These are phyloP conservation scores for Ptychochromis oligacanthus DNA, from an alignment of 2,113 vertebrate genomes.

Conservation along the genomic window DNA sequence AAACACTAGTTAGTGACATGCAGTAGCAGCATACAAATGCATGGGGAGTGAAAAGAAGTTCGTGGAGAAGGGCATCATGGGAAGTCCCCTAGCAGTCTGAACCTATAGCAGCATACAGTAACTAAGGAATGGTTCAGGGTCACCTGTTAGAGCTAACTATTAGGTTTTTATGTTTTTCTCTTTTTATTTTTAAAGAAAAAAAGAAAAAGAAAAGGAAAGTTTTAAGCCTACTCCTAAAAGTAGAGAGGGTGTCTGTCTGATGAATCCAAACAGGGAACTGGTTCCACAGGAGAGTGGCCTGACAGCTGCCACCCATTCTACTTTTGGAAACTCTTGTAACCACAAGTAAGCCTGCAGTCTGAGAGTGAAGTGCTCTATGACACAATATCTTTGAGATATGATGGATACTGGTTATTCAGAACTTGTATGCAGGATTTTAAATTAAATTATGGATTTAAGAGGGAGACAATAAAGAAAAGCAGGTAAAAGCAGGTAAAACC, in stretches of 20 bases:
- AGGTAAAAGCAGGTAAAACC: background rate
- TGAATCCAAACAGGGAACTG: background rate
- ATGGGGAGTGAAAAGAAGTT: background rate
- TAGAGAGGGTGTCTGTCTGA: background rate
- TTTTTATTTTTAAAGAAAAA: too few relatives aligned
- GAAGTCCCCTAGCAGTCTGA: background rate
- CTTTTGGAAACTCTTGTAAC: background rate
- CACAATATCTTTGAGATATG: background rate
- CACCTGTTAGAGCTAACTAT: background rate
- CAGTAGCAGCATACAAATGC: background rate
- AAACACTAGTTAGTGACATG: background rate
- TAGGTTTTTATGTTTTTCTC: background rate
- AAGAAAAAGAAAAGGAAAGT: background rate
- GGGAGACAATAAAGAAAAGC: too few relatives aligned
- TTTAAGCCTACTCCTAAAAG: background rate
- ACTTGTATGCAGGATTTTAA: background rate
- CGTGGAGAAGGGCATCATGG: background rate
- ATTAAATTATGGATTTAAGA: background rate
- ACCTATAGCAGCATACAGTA: background rate
- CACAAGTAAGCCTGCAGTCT: background rate
- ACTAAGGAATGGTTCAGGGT: background rate
- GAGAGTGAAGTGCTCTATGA: background rate
- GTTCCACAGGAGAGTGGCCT: background rate
- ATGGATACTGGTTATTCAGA: background rate
- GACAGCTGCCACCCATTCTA: background rate